Conservation (phyloP, 1,140 invertebrate genomes). For the Drosophila mojavensis region DNA sequence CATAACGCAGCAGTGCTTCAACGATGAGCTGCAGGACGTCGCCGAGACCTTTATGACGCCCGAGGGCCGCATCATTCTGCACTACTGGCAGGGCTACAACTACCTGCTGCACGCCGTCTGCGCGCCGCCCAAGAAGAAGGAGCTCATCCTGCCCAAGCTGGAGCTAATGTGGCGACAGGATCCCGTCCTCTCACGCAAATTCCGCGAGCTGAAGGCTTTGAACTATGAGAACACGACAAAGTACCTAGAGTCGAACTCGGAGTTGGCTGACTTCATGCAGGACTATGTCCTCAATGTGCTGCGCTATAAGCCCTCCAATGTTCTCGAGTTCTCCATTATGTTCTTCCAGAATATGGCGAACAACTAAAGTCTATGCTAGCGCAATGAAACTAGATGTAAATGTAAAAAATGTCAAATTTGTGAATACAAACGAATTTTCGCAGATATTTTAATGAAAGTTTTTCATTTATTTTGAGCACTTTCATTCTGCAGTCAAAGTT, state of each 20-base stretch:
- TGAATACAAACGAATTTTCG: too few relatives aligned
- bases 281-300: conserved; percentile 71
- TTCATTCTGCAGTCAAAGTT: too few relatives aligned
- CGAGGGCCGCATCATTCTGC: conserved; percentile 63
- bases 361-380: too few relatives aligned
- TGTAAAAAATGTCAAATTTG: too few relatives aligned
- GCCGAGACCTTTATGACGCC: conserved; percentile 71
- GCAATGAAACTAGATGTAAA: too few relatives aligned
- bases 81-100: conserved; percentile 71
- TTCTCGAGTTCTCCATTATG: conserved; percentile 74
- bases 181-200: conserved; percentile 37
- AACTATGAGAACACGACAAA: conserved; percentile 68
- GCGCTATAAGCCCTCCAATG: conserved; percentile 73
- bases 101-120: conserved; percentile 71
- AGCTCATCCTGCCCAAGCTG: conserved; percentile 53
- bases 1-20: conserved; percentile 73
- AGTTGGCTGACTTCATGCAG: conserved; percentile 69
- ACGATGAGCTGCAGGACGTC: conserved; percentile 71
- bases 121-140: conserved; percentile 42
- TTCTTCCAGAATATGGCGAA: conserved; percentile 72
- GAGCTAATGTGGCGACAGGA: conserved; percentile 76
- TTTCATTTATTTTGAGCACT: too few relatives aligned
- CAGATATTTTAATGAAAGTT: too few relatives aligned
- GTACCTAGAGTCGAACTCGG: conserved; percentile 57
- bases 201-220: conserved; percentile 51